These are phyloP conservation scores for Cheilosia pagana DNA, from an alignment of 2,888 invertebrate genomes.

Conservation along the genomic window DNA sequence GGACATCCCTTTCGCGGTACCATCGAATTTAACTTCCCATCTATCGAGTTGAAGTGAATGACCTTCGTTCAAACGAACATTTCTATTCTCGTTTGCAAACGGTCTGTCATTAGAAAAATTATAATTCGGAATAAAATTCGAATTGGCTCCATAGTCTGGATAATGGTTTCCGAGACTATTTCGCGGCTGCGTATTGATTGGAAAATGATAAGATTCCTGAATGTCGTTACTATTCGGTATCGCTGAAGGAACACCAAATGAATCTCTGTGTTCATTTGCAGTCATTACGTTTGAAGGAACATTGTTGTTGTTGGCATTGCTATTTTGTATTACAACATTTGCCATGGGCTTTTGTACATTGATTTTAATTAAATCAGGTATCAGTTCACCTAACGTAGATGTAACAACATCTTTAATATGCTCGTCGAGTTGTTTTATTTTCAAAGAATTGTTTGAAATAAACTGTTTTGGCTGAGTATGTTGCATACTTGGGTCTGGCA, in stretches of 20 bases:
- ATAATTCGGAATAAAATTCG: not conserved
- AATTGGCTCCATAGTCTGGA: not conserved
- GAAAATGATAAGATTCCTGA: not conserved
- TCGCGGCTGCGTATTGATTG: not conserved
- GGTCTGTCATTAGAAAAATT: not conserved
- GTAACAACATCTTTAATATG: conserved; percentile 5
- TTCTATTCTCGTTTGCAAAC: not conserved
- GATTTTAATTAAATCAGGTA: not conserved
- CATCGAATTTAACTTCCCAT: conserved; percentile 21
- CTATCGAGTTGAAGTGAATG: conserved; percentile 4
- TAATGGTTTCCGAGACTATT: too few relatives aligned
- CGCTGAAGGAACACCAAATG: not conserved
- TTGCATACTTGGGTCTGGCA: not conserved
- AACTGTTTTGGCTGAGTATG: not conserved
- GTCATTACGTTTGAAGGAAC: not conserved
- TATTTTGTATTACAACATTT: not conserved
- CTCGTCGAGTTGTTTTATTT: conserved; percentile 8
- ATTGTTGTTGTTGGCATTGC: not conserved
- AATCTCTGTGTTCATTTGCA: not conserved
- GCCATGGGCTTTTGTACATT: not conserved
- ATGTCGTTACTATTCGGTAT: not conserved
- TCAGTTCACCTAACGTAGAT: not conserved
- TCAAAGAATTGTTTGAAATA: not conserved
- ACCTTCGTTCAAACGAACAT: not conserved
- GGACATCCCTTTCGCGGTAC: conserved; percentile 19